Evolutionary conservation across 2,797 vertebrate genomes (phyloP).

Genomic region (Cynopterus sphinx): DNA sequence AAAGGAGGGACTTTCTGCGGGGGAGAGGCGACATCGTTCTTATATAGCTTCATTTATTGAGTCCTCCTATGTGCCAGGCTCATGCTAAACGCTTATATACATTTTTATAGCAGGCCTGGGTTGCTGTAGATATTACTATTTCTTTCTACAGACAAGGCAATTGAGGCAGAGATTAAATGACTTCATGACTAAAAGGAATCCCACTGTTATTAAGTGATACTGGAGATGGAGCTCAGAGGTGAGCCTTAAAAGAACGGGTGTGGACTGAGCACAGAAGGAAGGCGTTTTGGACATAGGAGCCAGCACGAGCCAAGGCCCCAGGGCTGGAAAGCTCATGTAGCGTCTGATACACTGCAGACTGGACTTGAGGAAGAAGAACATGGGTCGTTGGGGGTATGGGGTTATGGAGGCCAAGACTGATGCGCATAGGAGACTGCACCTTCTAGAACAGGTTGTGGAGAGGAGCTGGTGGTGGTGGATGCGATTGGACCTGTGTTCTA

Average conservation of each 20-base stretch:
- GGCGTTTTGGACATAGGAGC: background rate
- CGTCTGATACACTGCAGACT: background rate
- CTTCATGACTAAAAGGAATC: background rate
- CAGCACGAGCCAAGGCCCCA: background rate
- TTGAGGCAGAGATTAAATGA: background rate
- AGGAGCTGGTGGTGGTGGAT: background rate
- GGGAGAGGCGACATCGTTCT: background rate
- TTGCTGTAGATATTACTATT: background rate
- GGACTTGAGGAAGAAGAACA: background rate
- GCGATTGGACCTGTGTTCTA: background rate
- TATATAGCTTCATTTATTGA: background rate
- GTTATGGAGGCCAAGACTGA: background rate
- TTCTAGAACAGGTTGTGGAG: background rate
- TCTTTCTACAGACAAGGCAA: conserved; percentile 11
- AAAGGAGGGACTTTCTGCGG: background rate
- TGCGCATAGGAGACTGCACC: fast-evolving
- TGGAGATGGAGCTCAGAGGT: background rate
- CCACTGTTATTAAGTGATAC: background rate
- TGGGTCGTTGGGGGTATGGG: background rate
- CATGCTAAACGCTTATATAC: background rate
- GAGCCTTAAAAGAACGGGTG: background rate
- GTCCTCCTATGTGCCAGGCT: background rate
- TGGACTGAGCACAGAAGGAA: background rate
- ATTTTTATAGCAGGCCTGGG: background rate
- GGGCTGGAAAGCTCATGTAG: background rate